These are phyloP conservation scores for Thryonomys swinderianus DNA, from an alignment of 2,113 vertebrate species.

Conservation along the genomic window DNA sequence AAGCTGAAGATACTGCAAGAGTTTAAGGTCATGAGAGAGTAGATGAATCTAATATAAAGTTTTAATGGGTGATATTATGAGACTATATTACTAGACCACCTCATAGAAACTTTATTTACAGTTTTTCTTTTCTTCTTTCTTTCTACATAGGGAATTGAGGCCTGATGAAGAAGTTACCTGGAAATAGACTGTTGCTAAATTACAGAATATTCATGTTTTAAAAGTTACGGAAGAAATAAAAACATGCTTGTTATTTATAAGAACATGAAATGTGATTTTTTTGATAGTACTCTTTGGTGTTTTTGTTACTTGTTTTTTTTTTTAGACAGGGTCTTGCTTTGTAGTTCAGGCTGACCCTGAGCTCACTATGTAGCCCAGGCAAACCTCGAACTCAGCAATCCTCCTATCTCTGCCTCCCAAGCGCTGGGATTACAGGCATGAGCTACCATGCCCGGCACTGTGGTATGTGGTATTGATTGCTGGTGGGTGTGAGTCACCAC, in stretches of 20 bases:
- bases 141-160: conserved; percentile 91
- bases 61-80: background rate
- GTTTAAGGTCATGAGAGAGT: conserved; percentile 22
- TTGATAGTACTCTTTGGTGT: background rate
- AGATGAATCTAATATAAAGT: background rate
- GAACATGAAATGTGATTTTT: conserved; percentile 56
- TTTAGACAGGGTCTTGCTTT: too few species aligned
- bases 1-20: conserved; percentile 9
- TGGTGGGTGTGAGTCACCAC: too few species aligned
- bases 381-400: too few species aligned
- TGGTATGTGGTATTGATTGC: too few species aligned
- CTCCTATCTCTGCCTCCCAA: too few species aligned
- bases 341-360: too few species aligned
- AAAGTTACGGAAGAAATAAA: conserved; percentile 59
- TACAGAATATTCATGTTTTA: conserved; percentile 52
- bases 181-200: conserved; percentile 86
- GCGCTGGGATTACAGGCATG: too few species aligned
- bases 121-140: conserved; percentile 8
- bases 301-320: too few species aligned
- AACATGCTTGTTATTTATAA: conserved; percentile 59
- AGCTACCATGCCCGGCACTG: too few species aligned
- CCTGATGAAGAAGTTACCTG: conserved; percentile 94
- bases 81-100: background rate
- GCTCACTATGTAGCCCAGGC: too few species aligned
- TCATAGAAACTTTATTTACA: conserved; percentile 53